Base-by-base conservation (phyloP, 1,140 invertebrate genomes). In the Chrysoperla carnea region DNA sequence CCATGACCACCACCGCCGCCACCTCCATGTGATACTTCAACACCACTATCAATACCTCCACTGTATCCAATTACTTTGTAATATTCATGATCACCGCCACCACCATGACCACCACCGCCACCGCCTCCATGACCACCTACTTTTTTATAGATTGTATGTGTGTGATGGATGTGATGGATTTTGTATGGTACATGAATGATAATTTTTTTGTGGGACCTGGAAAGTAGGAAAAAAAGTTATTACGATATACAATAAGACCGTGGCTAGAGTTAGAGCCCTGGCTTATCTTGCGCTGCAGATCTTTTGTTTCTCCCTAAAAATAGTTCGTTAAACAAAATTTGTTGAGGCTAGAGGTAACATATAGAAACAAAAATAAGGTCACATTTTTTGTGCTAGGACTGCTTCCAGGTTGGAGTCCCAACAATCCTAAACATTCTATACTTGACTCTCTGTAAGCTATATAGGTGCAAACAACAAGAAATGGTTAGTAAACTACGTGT, bases 111-210 rank as follows among this genome's bases (percentile, higher is more conserved):
- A 17, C n/a, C 8, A 6, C n/a, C 8, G 6, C 63, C 67, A 41
- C 61, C 61, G 51, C 67, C 67, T 47, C 67, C 50, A 13, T 48
- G 43, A 17, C n/a, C 8, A 33, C n/a, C 8, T 4, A 72, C 58
- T 48, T 72, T 69, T 45, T 72, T 72, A 44, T 68, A 67, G 29
- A 73, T 64, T 6, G 71, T 73, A 52, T 72, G 70, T 29, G 69
- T 72, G 51, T 73, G 70, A 46, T 72, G 69, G 47, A 72, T 67
- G 42, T 67, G 64, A 41, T 73, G 71, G 36, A 73, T 67, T 50
- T 68, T 70, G 48, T 68, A 55, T 2, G 71, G 70, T 5, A 73
- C 70, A 53, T 73, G 71, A 51, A 73, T 72, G 45, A 73, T 62
- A 37, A 73, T 64, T 50, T 72, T 70, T 55, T 72, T 72, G 52